Percentiles rank a stretch among this genome's conserved stretches.
phyloP scores from a whole-genome alignment of 2,113 vertebrate genomes.

The Acrocephalus kingi region DNA sequence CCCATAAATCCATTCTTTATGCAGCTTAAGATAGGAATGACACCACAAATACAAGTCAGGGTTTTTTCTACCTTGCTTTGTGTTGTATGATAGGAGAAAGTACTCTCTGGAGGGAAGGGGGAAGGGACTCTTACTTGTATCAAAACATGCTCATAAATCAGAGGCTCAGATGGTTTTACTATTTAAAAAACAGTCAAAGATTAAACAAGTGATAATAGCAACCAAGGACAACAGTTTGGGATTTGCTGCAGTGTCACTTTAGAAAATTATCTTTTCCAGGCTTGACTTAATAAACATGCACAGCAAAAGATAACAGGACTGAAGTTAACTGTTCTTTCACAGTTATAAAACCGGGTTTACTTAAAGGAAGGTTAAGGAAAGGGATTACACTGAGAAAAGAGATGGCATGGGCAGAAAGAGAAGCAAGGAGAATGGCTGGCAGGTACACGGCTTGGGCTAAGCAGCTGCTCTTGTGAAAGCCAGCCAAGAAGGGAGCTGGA shows the following conservation, averaged over 20 bases:
- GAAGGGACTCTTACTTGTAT: not conserved
- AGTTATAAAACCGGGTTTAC: not conserved
- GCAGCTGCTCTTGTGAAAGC: not conserved
- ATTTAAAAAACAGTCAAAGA: conserved; percentile 24
- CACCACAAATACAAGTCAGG: not conserved
- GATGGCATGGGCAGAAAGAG: not conserved
- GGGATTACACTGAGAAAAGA: not conserved
- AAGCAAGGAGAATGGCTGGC: not conserved
- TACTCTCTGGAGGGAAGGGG: not conserved
- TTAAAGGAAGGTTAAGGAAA: not conserved
- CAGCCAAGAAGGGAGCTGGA: not conserved
- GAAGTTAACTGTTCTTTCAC: not conserved
- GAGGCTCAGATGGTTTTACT: conserved; percentile 56
- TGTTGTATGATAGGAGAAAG: not conserved
- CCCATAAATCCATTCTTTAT: not conserved
- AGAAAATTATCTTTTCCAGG: conserved; percentile 15
- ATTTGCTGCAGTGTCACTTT: not conserved
- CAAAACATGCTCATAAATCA: conserved; percentile 58
- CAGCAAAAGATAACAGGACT: not conserved
- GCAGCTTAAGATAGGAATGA: not conserved
- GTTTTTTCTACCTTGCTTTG: not conserved
- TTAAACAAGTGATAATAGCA: conserved; percentile 39
- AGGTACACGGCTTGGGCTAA: not conserved
- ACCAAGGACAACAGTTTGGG: not conserved
- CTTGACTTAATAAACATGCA: not conserved